Conservation (phyloP, 2,888 invertebrate species). For the Netelia fuscicornis region DNA sequence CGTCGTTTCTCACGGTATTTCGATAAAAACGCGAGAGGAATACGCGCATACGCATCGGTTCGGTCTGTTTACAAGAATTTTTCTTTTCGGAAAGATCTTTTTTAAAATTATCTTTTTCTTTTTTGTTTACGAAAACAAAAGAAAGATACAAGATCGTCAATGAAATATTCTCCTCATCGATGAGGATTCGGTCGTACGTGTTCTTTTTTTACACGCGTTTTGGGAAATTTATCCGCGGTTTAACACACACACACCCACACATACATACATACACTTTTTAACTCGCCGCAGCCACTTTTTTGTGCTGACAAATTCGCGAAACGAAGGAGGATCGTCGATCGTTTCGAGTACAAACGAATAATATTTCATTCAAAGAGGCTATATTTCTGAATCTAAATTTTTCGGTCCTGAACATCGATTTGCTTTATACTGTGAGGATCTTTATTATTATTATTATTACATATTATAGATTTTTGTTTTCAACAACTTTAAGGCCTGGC, state of each 20-base stretch:
- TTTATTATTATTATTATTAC: too few relatives aligned
- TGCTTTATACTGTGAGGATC: constrained; percentile 16
- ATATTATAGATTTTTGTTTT: constrained; percentile 2
- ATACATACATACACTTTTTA: too few relatives aligned
- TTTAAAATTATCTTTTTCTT: neutral
- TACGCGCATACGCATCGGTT: neutral
- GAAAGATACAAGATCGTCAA: neutral
- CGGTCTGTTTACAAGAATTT: constrained; percentile 8
- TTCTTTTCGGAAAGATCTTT: neutral
- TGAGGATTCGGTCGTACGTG: constrained; percentile 13
- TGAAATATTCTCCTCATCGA: constrained; percentile 15
- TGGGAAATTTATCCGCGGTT: neutral
- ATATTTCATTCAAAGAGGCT: constrained; percentile 44
- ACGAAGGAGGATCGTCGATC: constrained; percentile 4
- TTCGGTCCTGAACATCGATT: constrained; percentile 27
- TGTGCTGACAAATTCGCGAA: neutral
- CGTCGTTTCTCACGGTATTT: neutral
- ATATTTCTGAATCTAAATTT: constrained; percentile 34
- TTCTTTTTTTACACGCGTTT: neutral
- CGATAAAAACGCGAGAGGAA: neutral
- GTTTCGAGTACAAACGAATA: constrained; percentile 42
- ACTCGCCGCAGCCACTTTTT: neutral
- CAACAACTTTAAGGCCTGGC: constrained; percentile 10
- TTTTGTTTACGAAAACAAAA: too few relatives aligned
- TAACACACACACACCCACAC: neutral